phyloP scores from a whole-genome alignment of 2,113 vertebrate genomes.

The Loxodonta africana region DNA sequence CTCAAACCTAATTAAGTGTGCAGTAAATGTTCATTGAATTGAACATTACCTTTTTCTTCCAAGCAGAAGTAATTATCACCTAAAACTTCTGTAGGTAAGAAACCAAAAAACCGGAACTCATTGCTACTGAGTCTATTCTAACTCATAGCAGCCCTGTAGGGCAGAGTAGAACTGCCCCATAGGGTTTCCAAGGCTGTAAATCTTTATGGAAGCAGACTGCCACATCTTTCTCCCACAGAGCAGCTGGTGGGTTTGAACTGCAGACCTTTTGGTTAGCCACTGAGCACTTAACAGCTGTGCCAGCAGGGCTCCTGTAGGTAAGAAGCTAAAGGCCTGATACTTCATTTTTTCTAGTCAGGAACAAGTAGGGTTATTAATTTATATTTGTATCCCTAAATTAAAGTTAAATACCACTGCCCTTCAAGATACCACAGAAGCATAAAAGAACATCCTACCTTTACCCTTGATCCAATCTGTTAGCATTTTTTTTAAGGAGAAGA shows the following conservation, averaged over 20 bases:
- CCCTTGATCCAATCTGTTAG: neutral
- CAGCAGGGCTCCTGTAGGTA: neutral
- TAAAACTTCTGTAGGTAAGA: constrained; percentile 10
- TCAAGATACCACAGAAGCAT: neutral
- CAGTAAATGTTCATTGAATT: constrained; percentile 60
- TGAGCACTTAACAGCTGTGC: neutral
- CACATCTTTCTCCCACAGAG: neutral
- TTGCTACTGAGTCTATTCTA: neutral
- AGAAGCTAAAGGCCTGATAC: neutral
- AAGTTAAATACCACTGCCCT: constrained; percentile 5
- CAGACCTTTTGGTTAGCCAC: neutral
- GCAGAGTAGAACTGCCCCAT: neutral
- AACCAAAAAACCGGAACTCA: neutral
- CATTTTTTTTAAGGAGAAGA: neutral
- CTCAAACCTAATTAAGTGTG: constrained; percentile 45
- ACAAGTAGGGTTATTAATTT: neutral
- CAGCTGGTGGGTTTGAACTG: neutral
- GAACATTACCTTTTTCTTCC: constrained; percentile 14
- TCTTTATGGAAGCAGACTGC: neutral
- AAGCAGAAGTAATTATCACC: constrained; percentile 9
- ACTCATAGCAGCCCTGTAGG: neutral
- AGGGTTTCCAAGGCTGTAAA: neutral
- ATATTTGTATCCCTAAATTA: constrained; percentile 36
- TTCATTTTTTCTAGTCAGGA: neutral
- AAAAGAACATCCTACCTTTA: neutral